phyloP scores from a whole-genome alignment of 2,888 invertebrate genomes.

The Sphaerophoria rueppellii region DNA sequence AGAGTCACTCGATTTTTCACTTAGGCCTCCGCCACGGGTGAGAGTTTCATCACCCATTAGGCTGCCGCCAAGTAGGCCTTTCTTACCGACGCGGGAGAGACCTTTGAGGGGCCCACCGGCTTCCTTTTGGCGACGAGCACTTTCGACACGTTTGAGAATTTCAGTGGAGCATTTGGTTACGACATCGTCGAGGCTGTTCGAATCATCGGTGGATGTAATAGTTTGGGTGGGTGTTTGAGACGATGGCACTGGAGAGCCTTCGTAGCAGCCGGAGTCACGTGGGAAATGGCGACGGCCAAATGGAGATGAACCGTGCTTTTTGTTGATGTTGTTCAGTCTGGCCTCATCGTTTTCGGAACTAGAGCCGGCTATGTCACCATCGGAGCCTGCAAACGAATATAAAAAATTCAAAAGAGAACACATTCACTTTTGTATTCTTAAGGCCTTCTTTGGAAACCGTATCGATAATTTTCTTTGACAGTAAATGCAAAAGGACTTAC shows the following conservation, averaged over 20 bases:
- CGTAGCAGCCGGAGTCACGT: constrained; percentile 92
- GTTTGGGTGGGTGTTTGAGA: constrained; percentile 85
- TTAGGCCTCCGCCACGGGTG: constrained; percentile 84
- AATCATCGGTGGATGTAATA: constrained; percentile 83
- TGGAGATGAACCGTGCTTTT: constrained; percentile 86
- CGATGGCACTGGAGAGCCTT: constrained; percentile 85
- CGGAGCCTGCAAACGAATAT: constrained; percentile 84
- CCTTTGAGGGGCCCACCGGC: constrained; percentile 80
- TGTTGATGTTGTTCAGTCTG: constrained; percentile 81
- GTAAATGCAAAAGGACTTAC: constrained; percentile 84
- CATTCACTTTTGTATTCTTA: neutral
- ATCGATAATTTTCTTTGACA: neutral
- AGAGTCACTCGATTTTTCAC: constrained; percentile 94
- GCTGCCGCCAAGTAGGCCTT: constrained; percentile 84
- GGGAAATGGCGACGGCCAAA: constrained; percentile 91
- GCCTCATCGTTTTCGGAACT: constrained; percentile 90
- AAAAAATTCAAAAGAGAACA: too few relatives aligned
- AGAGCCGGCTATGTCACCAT: constrained; percentile 90
- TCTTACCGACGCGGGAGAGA: constrained; percentile 82
- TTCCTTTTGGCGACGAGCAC: constrained; percentile 84
- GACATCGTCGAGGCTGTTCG: constrained; percentile 84
- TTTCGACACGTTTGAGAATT: constrained; percentile 84
- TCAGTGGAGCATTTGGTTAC: constrained; percentile 85
- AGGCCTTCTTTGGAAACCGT: too few relatives aligned
- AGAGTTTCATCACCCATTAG: constrained; percentile 85